These are phyloP conservation scores for Sialia sialis DNA, from an alignment of 2,113 vertebrate species.

Conservation along the genomic window DNA sequence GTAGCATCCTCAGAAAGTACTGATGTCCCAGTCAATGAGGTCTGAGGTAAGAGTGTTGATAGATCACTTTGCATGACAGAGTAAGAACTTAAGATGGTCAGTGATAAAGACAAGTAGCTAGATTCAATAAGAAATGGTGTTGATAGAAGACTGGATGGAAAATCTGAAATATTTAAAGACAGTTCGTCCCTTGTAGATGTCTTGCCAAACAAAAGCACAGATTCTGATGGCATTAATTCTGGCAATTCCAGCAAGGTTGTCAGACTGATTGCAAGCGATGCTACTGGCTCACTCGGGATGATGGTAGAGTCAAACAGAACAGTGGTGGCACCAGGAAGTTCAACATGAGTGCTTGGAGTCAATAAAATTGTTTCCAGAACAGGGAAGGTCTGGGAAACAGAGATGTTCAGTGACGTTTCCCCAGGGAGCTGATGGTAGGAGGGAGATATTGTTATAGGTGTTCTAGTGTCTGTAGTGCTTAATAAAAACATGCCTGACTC, in stretches of 20 bases:
- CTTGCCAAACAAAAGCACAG: not conserved
- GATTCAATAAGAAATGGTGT: constrained; percentile 4
- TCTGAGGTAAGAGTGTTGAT: constrained; percentile 33
- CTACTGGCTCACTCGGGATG: not conserved
- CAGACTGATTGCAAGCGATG: not conserved
- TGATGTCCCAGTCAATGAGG: not conserved
- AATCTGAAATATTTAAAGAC: not conserved
- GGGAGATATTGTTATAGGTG: not conserved
- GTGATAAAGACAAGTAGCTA: not conserved
- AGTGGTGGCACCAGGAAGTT: not conserved
- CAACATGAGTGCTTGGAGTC: not conserved
- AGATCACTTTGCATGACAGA: not conserved
- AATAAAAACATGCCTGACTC: not conserved
- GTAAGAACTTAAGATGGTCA: not conserved
- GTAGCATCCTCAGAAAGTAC: not conserved
- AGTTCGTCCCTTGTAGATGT: not conserved
- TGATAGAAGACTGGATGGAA: constrained; percentile 17
- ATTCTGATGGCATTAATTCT: constrained; percentile 17
- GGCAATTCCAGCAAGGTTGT: not conserved
- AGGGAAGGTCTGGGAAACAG: not conserved
- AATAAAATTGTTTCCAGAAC: not conserved
- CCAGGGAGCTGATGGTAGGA: not conserved
- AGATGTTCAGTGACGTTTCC: not conserved
- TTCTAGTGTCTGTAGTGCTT: not conserved
- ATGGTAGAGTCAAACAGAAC: not conserved